Percentiles rank a stretch among this genome's conserved stretches.
phyloP scores from a whole-genome alignment of 2,888 invertebrate genomes.

The Apamea epomidion region DNA sequence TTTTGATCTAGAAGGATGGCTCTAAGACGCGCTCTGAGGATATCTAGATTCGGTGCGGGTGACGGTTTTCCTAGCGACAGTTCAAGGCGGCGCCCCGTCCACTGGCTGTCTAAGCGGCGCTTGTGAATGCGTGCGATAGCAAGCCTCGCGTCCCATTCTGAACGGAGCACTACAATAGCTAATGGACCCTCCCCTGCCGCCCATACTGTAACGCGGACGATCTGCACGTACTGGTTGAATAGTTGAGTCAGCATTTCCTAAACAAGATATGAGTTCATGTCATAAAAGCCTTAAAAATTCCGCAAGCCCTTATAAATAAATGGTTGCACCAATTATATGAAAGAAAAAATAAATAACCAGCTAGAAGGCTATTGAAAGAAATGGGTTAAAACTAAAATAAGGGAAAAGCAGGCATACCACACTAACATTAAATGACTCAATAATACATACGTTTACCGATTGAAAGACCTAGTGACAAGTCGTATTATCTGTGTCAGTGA shows the following conservation, averaged over 20 bases:
- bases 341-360: background rate
- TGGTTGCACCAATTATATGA: background rate
- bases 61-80: constrained; percentile 92
- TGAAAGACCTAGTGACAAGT: constrained; percentile 59
- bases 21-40: constrained; percentile 93
- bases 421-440: constrained; percentile 28
- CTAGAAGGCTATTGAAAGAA: constrained; percentile 2
- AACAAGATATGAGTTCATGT: constrained; percentile 26
- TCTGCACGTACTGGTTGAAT: constrained; percentile 83
- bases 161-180: constrained; percentile 93
- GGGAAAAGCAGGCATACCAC: constrained; percentile 7
- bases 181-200: constrained; percentile 88
- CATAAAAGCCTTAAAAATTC: background rate
- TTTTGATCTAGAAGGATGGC: constrained; percentile 94
- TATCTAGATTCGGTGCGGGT: constrained; percentile 91
- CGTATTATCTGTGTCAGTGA: constrained; percentile 28
- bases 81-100: constrained; percentile 94
- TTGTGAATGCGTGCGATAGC: constrained; percentile 96
- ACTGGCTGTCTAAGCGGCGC: constrained; percentile 92
- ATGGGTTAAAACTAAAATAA: constrained; percentile 1
- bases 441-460: constrained; percentile 49
- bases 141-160: constrained; percentile 92
- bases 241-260: constrained; percentile 86
- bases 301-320: background rate
- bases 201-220: constrained; percentile 84